Conservation (phyloP, 30 jellyfish, hydroid and myxozoan species). For the Chironex yamaguchii region DNA sequence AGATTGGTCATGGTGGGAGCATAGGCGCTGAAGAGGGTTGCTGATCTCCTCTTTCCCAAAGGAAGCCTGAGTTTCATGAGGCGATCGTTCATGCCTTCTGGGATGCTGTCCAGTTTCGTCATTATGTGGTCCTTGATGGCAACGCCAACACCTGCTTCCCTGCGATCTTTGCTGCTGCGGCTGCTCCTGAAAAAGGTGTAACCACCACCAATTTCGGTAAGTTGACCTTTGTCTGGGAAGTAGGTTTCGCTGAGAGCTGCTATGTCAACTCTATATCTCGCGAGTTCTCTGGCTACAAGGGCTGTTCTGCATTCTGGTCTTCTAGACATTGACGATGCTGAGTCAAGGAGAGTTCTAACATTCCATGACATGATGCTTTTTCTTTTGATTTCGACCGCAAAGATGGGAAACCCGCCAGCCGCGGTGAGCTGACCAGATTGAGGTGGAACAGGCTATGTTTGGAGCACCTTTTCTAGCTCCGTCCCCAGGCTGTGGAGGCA, state of each 20-base stretch:
- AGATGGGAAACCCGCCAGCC: background rate
- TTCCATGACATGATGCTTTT: conserved; percentile 31
- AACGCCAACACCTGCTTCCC: conserved; percentile 50
- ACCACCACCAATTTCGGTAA: no score
- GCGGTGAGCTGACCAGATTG: conserved; percentile 20
- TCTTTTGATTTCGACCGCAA: background rate
- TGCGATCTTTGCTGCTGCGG: background rate
- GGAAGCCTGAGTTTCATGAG: conserved; percentile 57
- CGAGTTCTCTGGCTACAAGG: background rate
- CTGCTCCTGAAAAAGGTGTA: no score
- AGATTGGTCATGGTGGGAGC: conserved; percentile 66
- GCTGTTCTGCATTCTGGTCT: conserved; percentile 1
- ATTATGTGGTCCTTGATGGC: conserved; percentile 30
- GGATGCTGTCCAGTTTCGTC: background rate
- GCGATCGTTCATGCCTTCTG: conserved; percentile 45
- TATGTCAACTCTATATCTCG: conserved; percentile 9
- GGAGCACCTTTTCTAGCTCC: conserved; percentile 40
- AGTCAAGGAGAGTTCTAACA: conserved; percentile 31
- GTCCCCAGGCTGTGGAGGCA: background rate
- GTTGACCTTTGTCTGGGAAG: conserved; percentile 1
- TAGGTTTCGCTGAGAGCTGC: conserved; percentile 55
- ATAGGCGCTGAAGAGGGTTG: conserved; percentile 16
- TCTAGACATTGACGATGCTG: no score
- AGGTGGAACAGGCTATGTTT: conserved; percentile 9
- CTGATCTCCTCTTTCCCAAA: background rate